Evolutionary conservation across 2,797 vertebrate species (phyloP).

Genomic region (Mus caroli): DNA sequence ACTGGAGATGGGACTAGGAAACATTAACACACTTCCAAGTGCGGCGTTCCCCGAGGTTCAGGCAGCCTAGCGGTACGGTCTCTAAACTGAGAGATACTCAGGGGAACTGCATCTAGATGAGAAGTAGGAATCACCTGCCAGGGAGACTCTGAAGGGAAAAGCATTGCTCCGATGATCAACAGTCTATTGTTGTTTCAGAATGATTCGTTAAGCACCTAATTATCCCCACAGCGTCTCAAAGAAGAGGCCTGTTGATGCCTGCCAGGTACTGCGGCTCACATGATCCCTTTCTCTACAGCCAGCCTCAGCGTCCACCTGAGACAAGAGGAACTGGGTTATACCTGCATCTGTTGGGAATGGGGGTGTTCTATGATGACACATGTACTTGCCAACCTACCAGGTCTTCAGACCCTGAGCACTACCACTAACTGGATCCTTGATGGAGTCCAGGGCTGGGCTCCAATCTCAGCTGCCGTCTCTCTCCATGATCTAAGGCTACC

Average conservation of each 20-base stretch:
- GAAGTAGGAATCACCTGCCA: background rate
- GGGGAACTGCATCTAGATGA: background rate
- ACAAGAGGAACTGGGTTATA: background rate
- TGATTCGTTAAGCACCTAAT: background rate
- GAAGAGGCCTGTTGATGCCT: background rate
- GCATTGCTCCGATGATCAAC: background rate
- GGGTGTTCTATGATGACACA: background rate
- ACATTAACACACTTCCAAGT: background rate
- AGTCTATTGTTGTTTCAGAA: background rate
- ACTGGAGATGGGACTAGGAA: background rate
- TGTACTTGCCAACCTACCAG: background rate
- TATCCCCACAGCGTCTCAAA: background rate
- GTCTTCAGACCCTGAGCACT: background rate
- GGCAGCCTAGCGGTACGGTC: background rate
- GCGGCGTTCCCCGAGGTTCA: background rate
- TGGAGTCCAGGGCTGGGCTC: background rate
- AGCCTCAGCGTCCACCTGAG: constrained; percentile 21
- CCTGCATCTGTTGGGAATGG: background rate
- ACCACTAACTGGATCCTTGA: background rate
- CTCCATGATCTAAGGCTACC: background rate
- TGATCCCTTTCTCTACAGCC: background rate
- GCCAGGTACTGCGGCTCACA: too few species aligned
- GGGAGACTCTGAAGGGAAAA: background rate
- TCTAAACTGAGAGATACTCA: background rate
- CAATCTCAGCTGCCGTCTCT: background rate